Base-by-base conservation (phyloP, 2,888 invertebrate species). In the Adela reaumurella region DNA sequence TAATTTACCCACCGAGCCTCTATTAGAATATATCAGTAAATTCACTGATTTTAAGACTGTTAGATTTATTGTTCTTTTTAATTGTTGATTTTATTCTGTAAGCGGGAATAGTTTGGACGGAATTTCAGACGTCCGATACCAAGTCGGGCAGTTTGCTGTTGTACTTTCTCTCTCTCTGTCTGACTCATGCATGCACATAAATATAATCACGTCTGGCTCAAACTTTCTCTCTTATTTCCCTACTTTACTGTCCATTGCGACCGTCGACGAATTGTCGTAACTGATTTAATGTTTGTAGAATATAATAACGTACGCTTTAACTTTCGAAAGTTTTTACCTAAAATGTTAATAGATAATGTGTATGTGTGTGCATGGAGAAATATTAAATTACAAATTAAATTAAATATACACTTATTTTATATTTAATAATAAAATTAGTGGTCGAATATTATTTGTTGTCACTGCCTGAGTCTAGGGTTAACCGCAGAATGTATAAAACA, bases 241-340 rank as follows among this genome's bases (percentile, higher is more conserved):
- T 3, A 35, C 24, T 35, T 35, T 35, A 35, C 24, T 24, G 4
- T 24, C 24, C 8, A 4, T 4, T 8, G 24, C 24, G 24, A 24
- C n/a, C 35, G 35, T 35, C n/a, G 35, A 35, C 35, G n/a, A 35
- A 35, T 3, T 14, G 35, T 35, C 35, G n/a, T 35, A 14, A 14
- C 35, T 35, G 35, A 35, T 8, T 35, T 35, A 35, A 35, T 14
- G 35, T 35, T 14, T 76, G 71, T 65, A 77, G 76, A 76, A 77
- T 68, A 77, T 19, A 45, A 46, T 17, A 19, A 74, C 76, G 74
- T 78, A 78, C 78, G 78, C 78, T 77, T 78, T 78, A 78, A 78
- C 35, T 35, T 35, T 35, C 35, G 35, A 35, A 35, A 35, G 35
- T 35, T 35, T 35, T 35, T 35, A 35, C 35, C 35, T 35, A 35